phyloP scores from a whole-genome alignment of 2,797 vertebrate species.

The Merluccius polli region DNA sequence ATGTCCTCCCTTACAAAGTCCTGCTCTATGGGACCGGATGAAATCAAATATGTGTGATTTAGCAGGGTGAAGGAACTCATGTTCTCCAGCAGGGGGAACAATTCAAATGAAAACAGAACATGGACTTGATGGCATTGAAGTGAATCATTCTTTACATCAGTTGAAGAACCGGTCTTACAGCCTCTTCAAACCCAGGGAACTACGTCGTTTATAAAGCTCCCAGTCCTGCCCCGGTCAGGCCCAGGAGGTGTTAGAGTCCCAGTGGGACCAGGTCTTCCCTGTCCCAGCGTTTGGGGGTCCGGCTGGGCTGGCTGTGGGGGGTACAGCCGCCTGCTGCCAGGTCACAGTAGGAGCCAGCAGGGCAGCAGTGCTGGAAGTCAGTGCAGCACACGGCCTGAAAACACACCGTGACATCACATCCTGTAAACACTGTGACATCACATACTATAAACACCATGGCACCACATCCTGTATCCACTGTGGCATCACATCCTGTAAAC shows the following conservation, averaged over 20 bases:
- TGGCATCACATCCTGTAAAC: neutral
- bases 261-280: constrained; percentile 27
- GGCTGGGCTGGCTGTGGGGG: constrained; percentile 13
- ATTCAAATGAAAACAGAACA: neutral
- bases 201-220: neutral
- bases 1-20: neutral
- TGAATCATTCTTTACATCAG: neutral
- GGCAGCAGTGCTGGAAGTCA: constrained; percentile 55
- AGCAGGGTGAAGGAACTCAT: neutral
- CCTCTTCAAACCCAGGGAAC: neutral
- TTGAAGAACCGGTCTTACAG: neutral
- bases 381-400: constrained; percentile 60
- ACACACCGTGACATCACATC: neutral
- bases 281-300: constrained; percentile 29
- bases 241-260: constrained; percentile 29
- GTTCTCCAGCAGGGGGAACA: neutral
- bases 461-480: neutral
- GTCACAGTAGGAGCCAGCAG: constrained; percentile 45
- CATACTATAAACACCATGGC: too few relatives aligned
- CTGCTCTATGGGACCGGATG: neutral
- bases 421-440: too few relatives aligned
- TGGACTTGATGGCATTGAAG: neutral
- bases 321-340: constrained; percentile 38
- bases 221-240: neutral
- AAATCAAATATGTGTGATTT: neutral